phyloP scores from a whole-genome alignment of 2,888 invertebrate genomes.

The Thera obeliscata region DNA sequence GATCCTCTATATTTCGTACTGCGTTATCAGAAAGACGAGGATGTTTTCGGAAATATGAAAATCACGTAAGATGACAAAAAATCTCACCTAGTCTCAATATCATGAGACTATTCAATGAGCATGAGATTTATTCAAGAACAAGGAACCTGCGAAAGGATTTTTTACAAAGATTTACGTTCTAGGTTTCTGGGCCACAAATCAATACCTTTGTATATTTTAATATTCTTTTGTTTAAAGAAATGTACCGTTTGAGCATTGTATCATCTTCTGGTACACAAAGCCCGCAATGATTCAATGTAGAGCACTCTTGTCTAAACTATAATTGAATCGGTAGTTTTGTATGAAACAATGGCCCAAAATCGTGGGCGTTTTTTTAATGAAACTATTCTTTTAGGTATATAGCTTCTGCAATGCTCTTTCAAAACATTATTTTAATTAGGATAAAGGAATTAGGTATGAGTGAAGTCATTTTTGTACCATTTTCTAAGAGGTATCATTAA shows the following conservation, averaged over 20 bases:
- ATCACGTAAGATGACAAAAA: no score
- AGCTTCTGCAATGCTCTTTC: background rate
- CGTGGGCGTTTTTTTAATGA: slow-evolving; percentile 35
- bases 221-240: slow-evolving; percentile 59
- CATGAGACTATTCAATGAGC: no score
- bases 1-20: no score
- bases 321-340: slow-evolving; percentile 38
- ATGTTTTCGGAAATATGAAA: no score
- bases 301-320: slow-evolving; percentile 35
- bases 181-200: slow-evolving; percentile 33
- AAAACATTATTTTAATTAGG: background rate
- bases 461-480: background rate
- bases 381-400: slow-evolving; percentile 17
- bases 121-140: background rate
- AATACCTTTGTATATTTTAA: slow-evolving; percentile 53
- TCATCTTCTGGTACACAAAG: slow-evolving; percentile 24
- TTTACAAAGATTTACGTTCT: slow-evolving; percentile 19
- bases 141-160: slow-evolving; percentile 4
- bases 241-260: slow-evolving; percentile 53
- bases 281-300: slow-evolving; percentile 40
- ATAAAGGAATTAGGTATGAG: background rate
- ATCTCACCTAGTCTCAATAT: no score
- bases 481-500: background rate
- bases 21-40: no score
- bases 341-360: slow-evolving; percentile 36